These are phyloP conservation scores for Streptopelia turtur DNA, from an alignment of 2,797 vertebrate genomes.

Conservation along the genomic window DNA sequence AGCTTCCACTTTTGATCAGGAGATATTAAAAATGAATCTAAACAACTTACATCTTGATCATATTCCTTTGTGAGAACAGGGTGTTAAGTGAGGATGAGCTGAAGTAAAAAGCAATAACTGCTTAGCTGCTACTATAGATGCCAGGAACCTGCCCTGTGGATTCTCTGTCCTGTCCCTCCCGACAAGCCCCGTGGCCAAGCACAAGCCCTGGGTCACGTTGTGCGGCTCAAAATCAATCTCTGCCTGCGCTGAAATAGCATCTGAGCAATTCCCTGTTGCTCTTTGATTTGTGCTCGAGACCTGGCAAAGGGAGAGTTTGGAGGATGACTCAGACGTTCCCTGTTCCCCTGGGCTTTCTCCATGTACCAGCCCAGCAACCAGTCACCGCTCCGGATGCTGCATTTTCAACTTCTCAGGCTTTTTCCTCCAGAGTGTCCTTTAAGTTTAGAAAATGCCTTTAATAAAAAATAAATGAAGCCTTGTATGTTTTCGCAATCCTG, in stretches of 20 bases:
- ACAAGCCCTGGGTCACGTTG: not conserved
- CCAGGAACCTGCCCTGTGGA: fast-evolving
- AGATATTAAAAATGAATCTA: conserved; percentile 65
- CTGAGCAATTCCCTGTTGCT: not conserved
- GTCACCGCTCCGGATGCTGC: not conserved
- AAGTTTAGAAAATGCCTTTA: not conserved
- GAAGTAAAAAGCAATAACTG: not conserved
- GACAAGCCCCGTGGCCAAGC: not conserved
- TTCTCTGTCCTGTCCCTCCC: not conserved
- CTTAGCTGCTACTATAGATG: not conserved
- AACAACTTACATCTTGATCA: conserved; percentile 44
- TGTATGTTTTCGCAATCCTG: not conserved
- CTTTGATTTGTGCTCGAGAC: conserved; percentile 29
- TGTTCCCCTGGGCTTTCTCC: not conserved
- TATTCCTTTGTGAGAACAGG: conserved; percentile 21
- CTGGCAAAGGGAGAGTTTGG: not conserved
- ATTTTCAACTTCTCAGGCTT: not conserved
- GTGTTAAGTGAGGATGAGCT: not conserved
- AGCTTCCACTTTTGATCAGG: conserved; percentile 45
- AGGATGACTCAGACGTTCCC: conserved; percentile 42
- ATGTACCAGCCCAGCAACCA: not conserved
- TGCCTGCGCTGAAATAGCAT: not conserved
- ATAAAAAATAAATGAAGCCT: not conserved
- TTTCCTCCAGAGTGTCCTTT: not conserved
- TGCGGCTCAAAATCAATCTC: not conserved